Percentiles rank a stretch among this genome's conserved stretches.
Evolutionary conservation across 2,888 invertebrate genomes (phyloP).

Genomic region (Barypeithes pellucidus): DNA sequence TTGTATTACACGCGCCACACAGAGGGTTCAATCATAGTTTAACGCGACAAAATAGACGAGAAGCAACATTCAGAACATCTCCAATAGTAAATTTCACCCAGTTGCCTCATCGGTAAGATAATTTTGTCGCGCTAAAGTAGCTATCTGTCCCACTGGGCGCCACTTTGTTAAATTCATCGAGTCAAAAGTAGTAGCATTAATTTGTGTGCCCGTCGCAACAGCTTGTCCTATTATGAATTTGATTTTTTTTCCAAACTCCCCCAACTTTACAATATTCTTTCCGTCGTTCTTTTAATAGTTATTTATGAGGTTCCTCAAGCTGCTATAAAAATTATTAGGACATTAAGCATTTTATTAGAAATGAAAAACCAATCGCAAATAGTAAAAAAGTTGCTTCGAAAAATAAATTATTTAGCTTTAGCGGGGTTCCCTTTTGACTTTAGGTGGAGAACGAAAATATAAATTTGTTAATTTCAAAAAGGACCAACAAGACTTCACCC

Average conservation of each 20-base stretch:
- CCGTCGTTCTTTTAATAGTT: conserved; percentile 46
- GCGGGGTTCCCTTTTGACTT: too few relatives aligned
- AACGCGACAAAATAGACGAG: too few relatives aligned
- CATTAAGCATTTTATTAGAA: conserved; percentile 19
- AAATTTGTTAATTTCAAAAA: too few relatives aligned
- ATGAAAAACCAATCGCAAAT: conserved; percentile 20
- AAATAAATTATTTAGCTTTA: neutral
- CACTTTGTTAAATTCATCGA: conserved; percentile 67
- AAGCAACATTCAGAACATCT: too few relatives aligned
- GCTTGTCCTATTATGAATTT: conserved; percentile 61
- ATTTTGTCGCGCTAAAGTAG: too few relatives aligned
- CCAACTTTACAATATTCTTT: conserved; percentile 42
- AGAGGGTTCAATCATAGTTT: too few relatives aligned
- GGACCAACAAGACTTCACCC: too few relatives aligned
- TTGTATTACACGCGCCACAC: conserved; percentile 43
- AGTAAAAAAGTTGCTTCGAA: neutral
- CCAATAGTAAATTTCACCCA: too few relatives aligned
- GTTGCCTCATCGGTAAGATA: too few relatives aligned
- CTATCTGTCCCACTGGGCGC: neutral
- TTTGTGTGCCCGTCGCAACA: conserved; percentile 67
- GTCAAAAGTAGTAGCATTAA: conserved; percentile 69
- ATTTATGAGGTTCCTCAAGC: conserved; percentile 44
- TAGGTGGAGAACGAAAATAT: too few relatives aligned
- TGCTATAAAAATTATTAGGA: conserved; percentile 26
- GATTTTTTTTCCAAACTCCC: conserved; percentile 49